These are phyloP conservation scores for Himalopsyche tibetana DNA, from an alignment of 2,888 invertebrate species.

Conservation along the genomic window DNA sequence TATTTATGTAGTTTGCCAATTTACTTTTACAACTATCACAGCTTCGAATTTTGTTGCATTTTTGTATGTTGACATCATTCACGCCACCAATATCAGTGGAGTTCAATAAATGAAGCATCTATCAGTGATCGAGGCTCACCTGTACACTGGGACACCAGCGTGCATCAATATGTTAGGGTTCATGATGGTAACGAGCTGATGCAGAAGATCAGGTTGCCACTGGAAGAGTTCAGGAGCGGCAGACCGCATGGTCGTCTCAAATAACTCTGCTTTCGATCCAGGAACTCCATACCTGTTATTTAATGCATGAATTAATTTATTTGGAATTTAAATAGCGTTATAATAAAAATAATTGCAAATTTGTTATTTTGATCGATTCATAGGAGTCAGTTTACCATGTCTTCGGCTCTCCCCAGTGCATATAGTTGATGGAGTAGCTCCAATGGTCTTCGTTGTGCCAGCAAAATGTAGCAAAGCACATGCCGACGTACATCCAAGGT, in stretches of 20 bases:
- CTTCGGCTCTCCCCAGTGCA: constrained; percentile 90
- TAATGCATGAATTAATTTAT: no score
- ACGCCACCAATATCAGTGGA: no score
- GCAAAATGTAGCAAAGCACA: constrained; percentile 89
- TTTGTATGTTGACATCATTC: no score
- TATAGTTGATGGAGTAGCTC: constrained; percentile 89
- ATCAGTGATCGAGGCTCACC: no score
- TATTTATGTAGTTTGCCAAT: no score
- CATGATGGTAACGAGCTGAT: constrained; percentile 88
- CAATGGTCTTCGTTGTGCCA: constrained; percentile 92
- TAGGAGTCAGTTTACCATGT: constrained; percentile 76
- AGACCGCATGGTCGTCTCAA: constrained; percentile 84
- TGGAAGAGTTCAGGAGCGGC: constrained; percentile 86
- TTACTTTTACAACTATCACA: no score
- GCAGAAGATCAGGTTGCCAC: constrained; percentile 84
- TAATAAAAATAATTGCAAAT: no score
- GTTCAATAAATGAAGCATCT: no score
- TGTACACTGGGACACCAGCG: constrained; percentile 77
- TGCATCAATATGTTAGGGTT: constrained; percentile 84
- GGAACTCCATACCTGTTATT: constrained; percentile 81
- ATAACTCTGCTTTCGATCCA: constrained; percentile 81
- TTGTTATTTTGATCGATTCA: no score
- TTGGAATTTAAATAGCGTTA: no score
- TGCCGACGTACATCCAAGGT: constrained; percentile 91
- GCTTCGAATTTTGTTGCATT: no score